Percentiles rank a stretch among this genome's conserved stretches.
phyloP scores from a whole-genome alignment of 2,113 vertebrate species.

The Struthidea cinerea region DNA sequence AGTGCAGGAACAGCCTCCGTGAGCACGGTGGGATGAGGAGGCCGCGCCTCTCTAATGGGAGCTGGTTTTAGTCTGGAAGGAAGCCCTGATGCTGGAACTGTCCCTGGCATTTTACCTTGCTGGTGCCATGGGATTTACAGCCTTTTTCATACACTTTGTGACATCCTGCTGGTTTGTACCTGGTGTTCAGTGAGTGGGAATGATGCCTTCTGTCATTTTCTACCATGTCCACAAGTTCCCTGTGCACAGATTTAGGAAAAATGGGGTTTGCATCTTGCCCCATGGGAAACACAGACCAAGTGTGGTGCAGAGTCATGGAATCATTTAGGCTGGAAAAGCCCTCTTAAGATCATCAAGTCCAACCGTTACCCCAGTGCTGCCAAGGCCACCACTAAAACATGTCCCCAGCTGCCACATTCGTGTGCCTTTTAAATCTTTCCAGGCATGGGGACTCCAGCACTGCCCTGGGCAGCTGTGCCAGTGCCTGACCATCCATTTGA shows the following conservation, averaged over 20 bases:
- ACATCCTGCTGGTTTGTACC: background rate
- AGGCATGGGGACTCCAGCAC: background rate
- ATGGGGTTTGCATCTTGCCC: fast-evolving
- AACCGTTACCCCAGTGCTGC: fast-evolving
- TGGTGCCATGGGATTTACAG: background rate
- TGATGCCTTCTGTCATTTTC: background rate
- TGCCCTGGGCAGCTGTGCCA: background rate
- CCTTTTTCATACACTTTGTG: background rate
- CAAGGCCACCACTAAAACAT: background rate
- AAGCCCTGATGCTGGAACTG: background rate
- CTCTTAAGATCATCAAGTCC: background rate
- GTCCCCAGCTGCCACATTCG: background rate
- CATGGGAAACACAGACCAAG: background rate
- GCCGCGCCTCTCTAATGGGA: background rate
- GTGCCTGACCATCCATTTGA: background rate
- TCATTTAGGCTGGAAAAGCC: background rate
- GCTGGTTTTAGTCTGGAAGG: background rate
- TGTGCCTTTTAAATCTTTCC: too few relatives aligned
- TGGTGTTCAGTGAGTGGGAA: background rate
- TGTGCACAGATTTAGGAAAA: fast-evolving
- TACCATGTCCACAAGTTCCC: background rate
- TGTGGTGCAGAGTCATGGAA: background rate
- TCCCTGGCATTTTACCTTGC: background rate
- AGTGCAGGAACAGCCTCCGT: fast-evolving
- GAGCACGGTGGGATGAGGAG: fast-evolving